A percentile compares a stretch with the other conserved stretches of the same genome.
These are phyloP conservation scores for Emys orbicularis DNA, from an alignment of 2,797 vertebrate genomes.

Conservation along the genomic window DNA sequence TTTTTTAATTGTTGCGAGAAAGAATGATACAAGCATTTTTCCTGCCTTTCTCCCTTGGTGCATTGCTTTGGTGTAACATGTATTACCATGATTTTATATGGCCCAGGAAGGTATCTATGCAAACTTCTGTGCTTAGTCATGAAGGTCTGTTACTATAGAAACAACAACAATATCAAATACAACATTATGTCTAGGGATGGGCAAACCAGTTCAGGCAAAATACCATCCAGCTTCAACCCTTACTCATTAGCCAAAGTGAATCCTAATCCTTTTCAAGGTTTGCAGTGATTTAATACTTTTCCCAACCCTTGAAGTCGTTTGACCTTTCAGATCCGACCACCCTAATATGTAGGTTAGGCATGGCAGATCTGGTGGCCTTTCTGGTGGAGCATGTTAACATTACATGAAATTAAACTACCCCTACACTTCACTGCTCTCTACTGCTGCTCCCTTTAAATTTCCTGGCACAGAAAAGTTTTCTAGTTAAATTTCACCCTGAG, in stretches of 20 bases:
- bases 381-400: constrained; percentile 18
- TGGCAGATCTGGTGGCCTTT: background rate
- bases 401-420: background rate
- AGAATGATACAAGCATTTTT: background rate
- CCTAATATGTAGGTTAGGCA: background rate
- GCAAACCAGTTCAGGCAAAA: constrained; percentile 3
- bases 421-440: background rate
- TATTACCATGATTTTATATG: constrained; percentile 7
- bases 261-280: background rate
- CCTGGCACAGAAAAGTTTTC: constrained; percentile 18
- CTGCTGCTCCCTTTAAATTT: constrained; percentile 15
- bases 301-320: background rate
- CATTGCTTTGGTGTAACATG: background rate
- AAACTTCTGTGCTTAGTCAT: background rate
- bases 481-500: background rate
- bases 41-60: background rate
- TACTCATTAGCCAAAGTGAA: constrained; percentile 5
- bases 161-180: background rate
- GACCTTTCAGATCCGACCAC: background rate
- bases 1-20: background rate
- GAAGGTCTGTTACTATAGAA: constrained; percentile 35
- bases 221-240: background rate
- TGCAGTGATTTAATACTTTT: background rate
- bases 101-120: background rate
- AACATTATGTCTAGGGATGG: background rate